phyloP scores from a whole-genome alignment of 2,797 vertebrate species.

The Notamacropus eugenii region DNA sequence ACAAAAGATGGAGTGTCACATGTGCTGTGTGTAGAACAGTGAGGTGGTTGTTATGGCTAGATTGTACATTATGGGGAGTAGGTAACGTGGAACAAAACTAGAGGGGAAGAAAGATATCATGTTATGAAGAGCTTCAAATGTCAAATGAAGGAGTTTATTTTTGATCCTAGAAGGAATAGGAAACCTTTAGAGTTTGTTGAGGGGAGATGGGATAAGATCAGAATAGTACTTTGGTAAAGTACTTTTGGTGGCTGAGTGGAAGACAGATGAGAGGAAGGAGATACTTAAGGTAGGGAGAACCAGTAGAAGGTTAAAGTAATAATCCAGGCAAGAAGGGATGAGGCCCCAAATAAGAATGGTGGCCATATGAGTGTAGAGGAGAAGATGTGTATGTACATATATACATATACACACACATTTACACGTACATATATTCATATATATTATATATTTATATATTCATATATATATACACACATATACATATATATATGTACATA shows the following conservation, averaged over 20 bases:
- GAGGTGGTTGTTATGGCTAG: not conserved
- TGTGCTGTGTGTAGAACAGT: not conserved
- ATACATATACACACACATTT: too few species aligned
- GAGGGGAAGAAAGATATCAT: too few species aligned
- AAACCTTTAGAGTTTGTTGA: not conserved
- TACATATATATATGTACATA: rapidly evolving
- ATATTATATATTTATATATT: too few species aligned
- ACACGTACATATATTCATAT: too few species aligned
- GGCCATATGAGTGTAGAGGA: too few species aligned
- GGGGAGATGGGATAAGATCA: not conserved
- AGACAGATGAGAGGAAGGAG: not conserved
- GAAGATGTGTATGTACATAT: too few species aligned
- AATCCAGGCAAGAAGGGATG: not conserved
- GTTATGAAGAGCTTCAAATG: not conserved
- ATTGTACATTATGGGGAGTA: not conserved
- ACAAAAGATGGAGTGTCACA: not conserved
- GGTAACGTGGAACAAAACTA: not conserved
- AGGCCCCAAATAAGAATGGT: too few species aligned
- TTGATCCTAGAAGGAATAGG: not conserved
- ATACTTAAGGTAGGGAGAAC: not conserved
- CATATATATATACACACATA: too few species aligned
- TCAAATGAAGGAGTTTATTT: not conserved
- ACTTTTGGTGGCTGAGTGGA: not conserved
- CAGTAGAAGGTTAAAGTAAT: too few species aligned
- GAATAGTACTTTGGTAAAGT: not conserved